These are phyloP conservation scores for Drosophila pseudotalamancana DNA, from an alignment of 2,888 invertebrate species.

Conservation along the genomic window DNA sequence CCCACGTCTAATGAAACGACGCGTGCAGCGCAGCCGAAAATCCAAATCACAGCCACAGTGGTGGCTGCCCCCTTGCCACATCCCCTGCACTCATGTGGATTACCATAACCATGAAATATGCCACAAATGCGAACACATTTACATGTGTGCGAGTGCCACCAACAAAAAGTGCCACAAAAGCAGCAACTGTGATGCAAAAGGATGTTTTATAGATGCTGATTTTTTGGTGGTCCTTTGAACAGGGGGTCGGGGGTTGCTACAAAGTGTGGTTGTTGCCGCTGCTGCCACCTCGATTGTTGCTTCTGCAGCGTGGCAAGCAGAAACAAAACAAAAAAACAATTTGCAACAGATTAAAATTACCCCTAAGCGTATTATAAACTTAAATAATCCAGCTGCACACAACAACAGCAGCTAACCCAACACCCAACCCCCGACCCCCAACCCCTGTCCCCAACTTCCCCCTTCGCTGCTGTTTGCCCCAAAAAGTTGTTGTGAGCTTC, in stretches of 20 bases:
- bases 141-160: neutral
- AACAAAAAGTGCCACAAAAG: neutral
- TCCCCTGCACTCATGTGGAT: slow-evolving; percentile 31
- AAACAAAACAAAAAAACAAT: slow-evolving; percentile 77
- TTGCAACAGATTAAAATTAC: slow-evolving; percentile 84
- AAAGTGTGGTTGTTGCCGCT: neutral
- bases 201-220: slow-evolving; percentile 52
- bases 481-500: slow-evolving; percentile 39
- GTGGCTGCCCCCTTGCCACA: neutral
- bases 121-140: slow-evolving; percentile 50
- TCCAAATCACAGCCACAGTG: slow-evolving; percentile 43
- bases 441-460: neutral
- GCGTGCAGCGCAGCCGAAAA: slow-evolving; percentile 35
- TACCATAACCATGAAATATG: slow-evolving; percentile 71
- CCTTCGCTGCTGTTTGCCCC: neutral
- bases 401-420: neutral
- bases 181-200: slow-evolving; percentile 38
- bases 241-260: neutral
- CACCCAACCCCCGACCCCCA: neutral
- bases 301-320: slow-evolving; percentile 13
- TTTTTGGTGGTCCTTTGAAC: slow-evolving; percentile 10
- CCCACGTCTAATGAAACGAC: slow-evolving; percentile 45
- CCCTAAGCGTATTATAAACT: slow-evolving; percentile 82
- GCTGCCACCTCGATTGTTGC: slow-evolving; percentile 19
- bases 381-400: slow-evolving; percentile 70